Percentiles rank a stretch among this genome's conserved stretches.
Evolutionary conservation across 2,888 invertebrate species (phyloP).

Genomic region (Oscheius sp.): DNA sequence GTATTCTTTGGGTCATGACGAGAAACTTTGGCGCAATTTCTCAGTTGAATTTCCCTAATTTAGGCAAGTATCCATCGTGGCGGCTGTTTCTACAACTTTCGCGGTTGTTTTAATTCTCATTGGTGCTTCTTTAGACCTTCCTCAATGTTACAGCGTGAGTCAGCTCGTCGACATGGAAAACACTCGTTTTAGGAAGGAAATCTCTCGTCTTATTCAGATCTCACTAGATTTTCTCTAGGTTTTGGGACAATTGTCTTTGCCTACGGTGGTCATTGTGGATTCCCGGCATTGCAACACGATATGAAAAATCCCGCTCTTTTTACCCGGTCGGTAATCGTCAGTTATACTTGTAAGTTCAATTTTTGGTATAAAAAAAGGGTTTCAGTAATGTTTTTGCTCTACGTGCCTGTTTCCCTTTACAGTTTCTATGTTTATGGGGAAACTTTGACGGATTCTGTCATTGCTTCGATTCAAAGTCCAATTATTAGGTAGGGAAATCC

Average conservation of each 20-base stretch:
- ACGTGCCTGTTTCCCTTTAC: conserved; percentile 47
- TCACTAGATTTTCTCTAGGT: conserved; percentile 37
- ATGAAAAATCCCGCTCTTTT: conserved; percentile 50
- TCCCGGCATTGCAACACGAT: conserved; percentile 52
- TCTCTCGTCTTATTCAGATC: not conserved
- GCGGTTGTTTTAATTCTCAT: conserved; percentile 48
- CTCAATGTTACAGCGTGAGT: conserved; percentile 38
- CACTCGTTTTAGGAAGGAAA: not conserved
- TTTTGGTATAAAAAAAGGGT: not conserved
- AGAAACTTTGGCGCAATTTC: too few species aligned
- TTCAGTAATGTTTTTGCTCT: conserved; percentile 46
- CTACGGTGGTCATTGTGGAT: conserved; percentile 50
- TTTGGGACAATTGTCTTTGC: conserved; percentile 54
- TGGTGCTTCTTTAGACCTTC: conserved; percentile 41
- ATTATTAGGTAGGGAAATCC: conserved; percentile 15
- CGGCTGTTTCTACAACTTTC: conserved; percentile 43
- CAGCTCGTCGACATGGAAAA: not conserved
- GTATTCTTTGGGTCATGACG: too few species aligned
- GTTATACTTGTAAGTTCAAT: conserved; percentile 42
- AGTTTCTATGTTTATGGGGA: conserved; percentile 48
- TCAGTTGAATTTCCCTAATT: not conserved
- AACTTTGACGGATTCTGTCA: conserved; percentile 45
- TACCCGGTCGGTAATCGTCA: conserved; percentile 40
- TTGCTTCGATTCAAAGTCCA: conserved; percentile 45
- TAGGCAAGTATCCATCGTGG: conserved; percentile 56